Conservation (phyloP, 2,113 vertebrate species). For the Gallinago jamesoni region DNA sequence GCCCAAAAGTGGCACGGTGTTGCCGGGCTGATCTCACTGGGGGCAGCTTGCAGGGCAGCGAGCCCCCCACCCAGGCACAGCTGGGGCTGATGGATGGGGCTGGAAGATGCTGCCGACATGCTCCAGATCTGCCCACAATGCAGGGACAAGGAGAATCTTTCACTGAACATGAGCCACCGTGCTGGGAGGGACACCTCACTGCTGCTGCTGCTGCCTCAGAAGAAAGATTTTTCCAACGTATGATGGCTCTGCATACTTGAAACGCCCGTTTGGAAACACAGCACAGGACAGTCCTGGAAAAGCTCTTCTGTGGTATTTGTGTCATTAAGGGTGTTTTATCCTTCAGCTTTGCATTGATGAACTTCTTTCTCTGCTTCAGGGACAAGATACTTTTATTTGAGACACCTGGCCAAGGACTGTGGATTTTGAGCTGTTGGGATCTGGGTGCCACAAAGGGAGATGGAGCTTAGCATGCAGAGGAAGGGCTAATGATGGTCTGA, state of each 20-base stretch:
- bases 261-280: not conserved
- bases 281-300: not conserved
- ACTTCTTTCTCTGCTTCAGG: not conserved
- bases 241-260: not conserved
- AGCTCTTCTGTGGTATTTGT: not conserved
- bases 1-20: not conserved
- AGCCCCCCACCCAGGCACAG: not conserved
- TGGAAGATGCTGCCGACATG: accelerated
- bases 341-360: not conserved
- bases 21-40: accelerated
- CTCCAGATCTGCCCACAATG: accelerated
- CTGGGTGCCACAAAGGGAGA: not conserved
- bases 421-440: not conserved
- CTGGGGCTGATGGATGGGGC: not conserved
- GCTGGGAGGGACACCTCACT: not conserved
- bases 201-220: not conserved
- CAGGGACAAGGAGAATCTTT: not conserved
- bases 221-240: not conserved
- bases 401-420: not conserved
- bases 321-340: not conserved
- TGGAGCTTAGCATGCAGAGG: not conserved
- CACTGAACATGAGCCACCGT: accelerated
- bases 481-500: not conserved
- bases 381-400: not conserved
- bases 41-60: accelerated